These are phyloP conservation scores for Danaus melanippus DNA, from an alignment of 1,140 invertebrate species.

Conservation along the genomic window DNA sequence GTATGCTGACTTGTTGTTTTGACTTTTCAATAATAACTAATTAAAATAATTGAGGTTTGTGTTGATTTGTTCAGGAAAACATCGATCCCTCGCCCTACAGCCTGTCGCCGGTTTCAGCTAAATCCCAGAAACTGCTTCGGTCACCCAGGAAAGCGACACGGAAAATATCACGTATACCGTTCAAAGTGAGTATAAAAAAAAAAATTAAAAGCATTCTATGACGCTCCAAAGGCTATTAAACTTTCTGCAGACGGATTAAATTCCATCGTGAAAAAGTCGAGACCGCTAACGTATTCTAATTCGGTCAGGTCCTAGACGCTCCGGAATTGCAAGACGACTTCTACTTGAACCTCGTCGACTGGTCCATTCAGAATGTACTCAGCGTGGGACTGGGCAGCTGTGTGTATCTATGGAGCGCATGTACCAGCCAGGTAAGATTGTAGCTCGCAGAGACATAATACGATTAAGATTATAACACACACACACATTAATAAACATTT, in stretches of 20 bases:
- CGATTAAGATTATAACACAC: no score
- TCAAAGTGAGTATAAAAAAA: conserved; percentile 76
- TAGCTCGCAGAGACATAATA: no score
- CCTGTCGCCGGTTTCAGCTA: conserved; percentile 92
- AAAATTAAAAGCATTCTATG: not conserved
- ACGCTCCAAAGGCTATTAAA: no score
- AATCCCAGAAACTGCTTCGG: conserved; percentile 93
- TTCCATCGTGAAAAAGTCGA: no score
- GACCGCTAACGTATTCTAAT: not conserved
- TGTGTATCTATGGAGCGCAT: conserved; percentile 99
- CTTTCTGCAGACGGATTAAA: no score
- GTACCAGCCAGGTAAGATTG: conserved; percentile 89
- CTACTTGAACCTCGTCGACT: conserved; percentile 98
- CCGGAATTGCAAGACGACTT: conserved; percentile 99
- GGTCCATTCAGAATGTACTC: conserved; percentile 98
- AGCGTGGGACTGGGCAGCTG: conserved; percentile 98
- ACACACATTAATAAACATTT: no score
- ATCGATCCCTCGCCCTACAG: conserved; percentile 87
- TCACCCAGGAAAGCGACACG: conserved; percentile 95
- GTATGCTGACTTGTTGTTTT: no score
- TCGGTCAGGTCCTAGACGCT: conserved; percentile 84
- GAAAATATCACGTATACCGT: conserved; percentile 97
- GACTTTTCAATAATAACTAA: no score
- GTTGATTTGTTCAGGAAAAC: conserved; percentile 67
- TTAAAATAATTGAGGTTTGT: not conserved